Conservation (phyloP, 2,888 invertebrate genomes). For the Hofmannophila pseudospretella region DNA sequence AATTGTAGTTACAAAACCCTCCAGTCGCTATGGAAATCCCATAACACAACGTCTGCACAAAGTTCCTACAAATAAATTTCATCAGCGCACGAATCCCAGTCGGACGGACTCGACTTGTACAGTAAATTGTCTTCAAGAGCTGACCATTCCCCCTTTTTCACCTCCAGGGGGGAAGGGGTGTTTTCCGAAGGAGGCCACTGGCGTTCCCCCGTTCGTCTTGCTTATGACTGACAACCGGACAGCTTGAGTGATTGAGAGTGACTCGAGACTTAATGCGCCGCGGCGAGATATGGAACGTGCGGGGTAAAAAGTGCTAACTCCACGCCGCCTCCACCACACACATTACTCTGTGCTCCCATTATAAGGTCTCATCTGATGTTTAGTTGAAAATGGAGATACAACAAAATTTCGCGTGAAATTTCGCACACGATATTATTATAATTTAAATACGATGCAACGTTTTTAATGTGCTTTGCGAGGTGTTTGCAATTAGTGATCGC, state of each 20-base stretch:
- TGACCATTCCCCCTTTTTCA: slow-evolving; percentile 60
- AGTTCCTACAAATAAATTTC: slow-evolving; percentile 70
- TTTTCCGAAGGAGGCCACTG: slow-evolving; percentile 55
- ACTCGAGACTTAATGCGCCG: slow-evolving; percentile 74
- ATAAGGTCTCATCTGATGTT: slow-evolving; percentile 14
- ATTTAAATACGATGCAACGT: slow-evolving; percentile 66
- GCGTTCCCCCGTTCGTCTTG: slow-evolving; percentile 73
- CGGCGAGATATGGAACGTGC: slow-evolving; percentile 45
- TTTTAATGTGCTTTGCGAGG: slow-evolving; percentile 56
- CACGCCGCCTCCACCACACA: slow-evolving; percentile 29
- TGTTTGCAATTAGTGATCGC: slow-evolving; percentile 56
- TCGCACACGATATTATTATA: slow-evolving; percentile 58
- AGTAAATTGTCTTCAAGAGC: slow-evolving; percentile 77
- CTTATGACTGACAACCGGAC: slow-evolving; percentile 76
- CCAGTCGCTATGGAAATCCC: slow-evolving; percentile 47
- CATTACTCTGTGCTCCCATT: slow-evolving; percentile 30
- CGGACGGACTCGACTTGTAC: slow-evolving; percentile 59
- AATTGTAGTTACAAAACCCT: slow-evolving; percentile 21
- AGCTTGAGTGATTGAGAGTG: slow-evolving; percentile 77
- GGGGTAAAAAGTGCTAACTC: slow-evolving; percentile 33
- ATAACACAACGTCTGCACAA: slow-evolving; percentile 48
- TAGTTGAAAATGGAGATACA: not conserved
- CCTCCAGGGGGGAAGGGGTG: slow-evolving; percentile 38
- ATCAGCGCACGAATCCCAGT: slow-evolving; percentile 61
- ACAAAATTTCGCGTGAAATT: slow-evolving; percentile 17